phyloP scores from a whole-genome alignment of 2,113 vertebrate genomes.

The Ptilorrhoa leucosticta region DNA sequence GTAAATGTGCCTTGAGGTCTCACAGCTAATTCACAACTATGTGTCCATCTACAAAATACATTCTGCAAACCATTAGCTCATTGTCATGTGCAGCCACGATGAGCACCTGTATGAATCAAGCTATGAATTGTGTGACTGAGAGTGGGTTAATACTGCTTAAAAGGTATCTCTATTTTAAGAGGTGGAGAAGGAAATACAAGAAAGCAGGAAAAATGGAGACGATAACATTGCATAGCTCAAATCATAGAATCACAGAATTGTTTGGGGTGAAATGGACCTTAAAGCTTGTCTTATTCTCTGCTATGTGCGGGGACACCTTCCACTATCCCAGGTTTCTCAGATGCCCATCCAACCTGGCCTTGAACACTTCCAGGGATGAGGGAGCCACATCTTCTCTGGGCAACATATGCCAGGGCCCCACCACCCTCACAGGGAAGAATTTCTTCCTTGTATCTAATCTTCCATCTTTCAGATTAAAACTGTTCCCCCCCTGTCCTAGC shows the following conservation, averaged over 20 bases:
- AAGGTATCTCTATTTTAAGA: neutral
- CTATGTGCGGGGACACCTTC: neutral
- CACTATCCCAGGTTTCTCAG: neutral
- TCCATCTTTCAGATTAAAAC: neutral
- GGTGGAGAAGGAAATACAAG: neutral
- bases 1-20: neutral
- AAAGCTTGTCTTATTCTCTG: neutral
- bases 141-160: neutral
- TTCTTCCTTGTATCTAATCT: neutral
- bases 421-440: neutral
- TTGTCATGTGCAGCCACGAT: neutral
- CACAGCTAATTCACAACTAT: neutral
- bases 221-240: neutral
- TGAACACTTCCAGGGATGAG: neutral
- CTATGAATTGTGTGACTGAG: neutral
- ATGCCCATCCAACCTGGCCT: fast-evolving
- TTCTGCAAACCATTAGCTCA: neutral
- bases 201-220: neutral
- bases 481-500: neutral
- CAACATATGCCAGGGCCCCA: neutral
- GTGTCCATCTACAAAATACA: neutral
- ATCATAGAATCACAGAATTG: neutral
- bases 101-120: neutral
- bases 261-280: neutral
- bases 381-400: neutral